phyloP scores from a whole-genome alignment of 92 coral and sea anemone genomes.

The Heteractis magnifica region DNA sequence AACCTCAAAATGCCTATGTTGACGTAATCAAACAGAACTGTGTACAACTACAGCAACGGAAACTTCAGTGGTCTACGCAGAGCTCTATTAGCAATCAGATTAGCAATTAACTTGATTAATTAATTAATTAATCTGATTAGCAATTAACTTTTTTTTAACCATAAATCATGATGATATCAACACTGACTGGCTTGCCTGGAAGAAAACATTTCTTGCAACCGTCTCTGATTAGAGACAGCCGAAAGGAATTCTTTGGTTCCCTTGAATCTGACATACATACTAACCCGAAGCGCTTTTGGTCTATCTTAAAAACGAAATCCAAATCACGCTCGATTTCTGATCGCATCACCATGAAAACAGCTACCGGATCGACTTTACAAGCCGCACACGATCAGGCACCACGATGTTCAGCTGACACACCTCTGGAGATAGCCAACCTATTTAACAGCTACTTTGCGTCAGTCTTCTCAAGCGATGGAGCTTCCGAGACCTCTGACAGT shows the following conservation, averaged over 20 bases:
- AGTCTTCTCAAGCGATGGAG: slow-evolving; percentile 32
- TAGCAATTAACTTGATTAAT: no score
- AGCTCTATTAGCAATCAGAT: slow-evolving; percentile 4
- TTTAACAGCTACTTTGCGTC: slow-evolving; percentile 49
- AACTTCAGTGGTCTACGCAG: slow-evolving; percentile 32
- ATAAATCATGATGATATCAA: slow-evolving; percentile 27
- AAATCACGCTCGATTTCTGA: slow-evolving; percentile 49
- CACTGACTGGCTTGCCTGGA: slow-evolving; percentile 31
- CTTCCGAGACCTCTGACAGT: background rate
- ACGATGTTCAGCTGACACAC: slow-evolving; percentile 14
- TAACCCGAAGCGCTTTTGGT: slow-evolving; percentile 65
- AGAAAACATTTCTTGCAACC: slow-evolving; percentile 11
- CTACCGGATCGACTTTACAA: background rate
- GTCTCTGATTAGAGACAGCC: slow-evolving; percentile 46
- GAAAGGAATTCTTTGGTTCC: slow-evolving; percentile 44
- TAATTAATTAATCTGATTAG: background rate
- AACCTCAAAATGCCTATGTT: no score
- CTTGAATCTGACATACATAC: slow-evolving; percentile 41
- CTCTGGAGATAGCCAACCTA: slow-evolving; percentile 43
- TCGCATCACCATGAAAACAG: slow-evolving; percentile 44
- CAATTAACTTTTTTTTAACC: slow-evolving; percentile 25
- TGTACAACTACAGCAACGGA: slow-evolving; percentile 31
- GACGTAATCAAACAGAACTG: background rate
- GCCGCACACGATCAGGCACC: slow-evolving; percentile 18
- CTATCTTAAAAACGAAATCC: slow-evolving; percentile 13